These are phyloP conservation scores for Crypturellus tataupa DNA, from an alignment of 2,797 vertebrate species.

Conservation along the genomic window DNA sequence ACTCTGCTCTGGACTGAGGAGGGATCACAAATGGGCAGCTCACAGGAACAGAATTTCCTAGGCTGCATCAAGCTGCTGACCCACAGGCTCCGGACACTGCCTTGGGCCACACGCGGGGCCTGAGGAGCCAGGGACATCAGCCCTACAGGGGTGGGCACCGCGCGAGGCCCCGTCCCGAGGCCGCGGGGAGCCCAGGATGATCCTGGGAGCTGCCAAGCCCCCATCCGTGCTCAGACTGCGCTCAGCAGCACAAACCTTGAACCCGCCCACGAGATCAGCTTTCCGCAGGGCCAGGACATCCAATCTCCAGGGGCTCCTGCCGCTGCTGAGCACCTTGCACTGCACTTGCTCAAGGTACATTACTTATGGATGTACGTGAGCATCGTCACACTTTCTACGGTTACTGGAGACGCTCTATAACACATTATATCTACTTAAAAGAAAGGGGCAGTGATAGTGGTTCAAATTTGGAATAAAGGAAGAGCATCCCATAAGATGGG, in stretches of 20 bases:
- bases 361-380: not conserved
- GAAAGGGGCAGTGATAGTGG: not conserved
- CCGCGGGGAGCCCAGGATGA: not conserved
- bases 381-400: not conserved
- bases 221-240: not conserved
- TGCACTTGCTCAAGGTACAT: fast-evolving
- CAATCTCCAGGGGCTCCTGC: not conserved
- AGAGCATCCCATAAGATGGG: not conserved
- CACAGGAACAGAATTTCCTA: not conserved
- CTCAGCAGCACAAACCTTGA: not conserved
- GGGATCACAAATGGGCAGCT: not conserved
- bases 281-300: not conserved
- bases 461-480: not conserved
- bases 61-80: not conserved
- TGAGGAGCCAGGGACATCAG: not conserved
- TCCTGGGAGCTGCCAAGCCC: not conserved
- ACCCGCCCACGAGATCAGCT: fast-evolving
- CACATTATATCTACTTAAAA: not conserved
- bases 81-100: too few relatives aligned
- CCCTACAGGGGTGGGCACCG: fast-evolving
- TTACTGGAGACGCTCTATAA: not conserved
- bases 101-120: not conserved
- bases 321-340: not conserved
- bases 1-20: not conserved
- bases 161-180: not conserved